Evolutionary conservation across 1,140 invertebrate genomes (phyloP), one percentile per base, ranked within the genome.

Genomic region (Rhyzopertha dominica): DNA sequence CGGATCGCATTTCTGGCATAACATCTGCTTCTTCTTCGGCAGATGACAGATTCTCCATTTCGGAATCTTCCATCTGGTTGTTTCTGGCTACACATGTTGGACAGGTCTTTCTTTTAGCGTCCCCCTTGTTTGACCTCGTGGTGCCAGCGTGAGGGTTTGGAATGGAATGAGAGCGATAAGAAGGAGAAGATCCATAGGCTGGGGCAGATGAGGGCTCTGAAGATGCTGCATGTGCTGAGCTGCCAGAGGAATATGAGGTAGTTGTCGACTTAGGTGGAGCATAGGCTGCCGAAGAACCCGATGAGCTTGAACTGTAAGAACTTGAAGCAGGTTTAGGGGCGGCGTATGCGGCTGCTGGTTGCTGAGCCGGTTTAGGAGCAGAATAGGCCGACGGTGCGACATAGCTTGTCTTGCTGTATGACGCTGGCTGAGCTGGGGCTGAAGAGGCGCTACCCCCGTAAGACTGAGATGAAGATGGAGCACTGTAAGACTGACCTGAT

Each of bases 201-300:
- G 54, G 46, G 12, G 45, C 34, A 30, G 47, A 50, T 13, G 51
- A n/a, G n/a, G n/a, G 47, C 38, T 57, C 54, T n/a, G 43, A 24
- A 32, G 47, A 49, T 34, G 45, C 47, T 12, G 47, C 9, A 30
- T 51, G 47, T 3, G 42, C 20, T 34, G 47, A 30, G 19, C 35
- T 23, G 19, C 39, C 43, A 3, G 8, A 31, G 24, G 24, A 22
- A 28, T 12, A 36, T 43, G 5, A 13, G 41, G 14, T 23, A 35
- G 23, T 31, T 44, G 13, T n/a, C 8, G 4, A 29, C 4, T 4
- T 38, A 30, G 20, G 34, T 24, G 18, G 30, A 29, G 14, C n/a
- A 42, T 9, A 30, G 7, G 26, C 26, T 1, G 39, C 39, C n/a
- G 12, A 29, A 10, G 39, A 31, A n/a, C n/a, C n/a, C n/a, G n/a